Evolutionary conservation across 2,888 invertebrate species (phyloP).

Genomic region (Apotomis capreana): DNA sequence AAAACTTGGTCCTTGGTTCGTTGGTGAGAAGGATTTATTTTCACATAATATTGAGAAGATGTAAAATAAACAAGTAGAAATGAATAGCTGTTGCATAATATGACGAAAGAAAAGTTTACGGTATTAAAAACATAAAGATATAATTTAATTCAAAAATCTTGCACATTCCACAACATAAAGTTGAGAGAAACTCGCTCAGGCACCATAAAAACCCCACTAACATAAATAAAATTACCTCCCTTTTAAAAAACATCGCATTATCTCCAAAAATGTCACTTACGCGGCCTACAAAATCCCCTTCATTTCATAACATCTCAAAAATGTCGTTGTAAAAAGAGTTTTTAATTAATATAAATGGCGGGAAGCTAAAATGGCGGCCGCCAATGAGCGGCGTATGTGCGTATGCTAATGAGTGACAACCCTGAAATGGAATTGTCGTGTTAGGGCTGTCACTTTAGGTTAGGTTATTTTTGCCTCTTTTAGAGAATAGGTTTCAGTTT

Average conservation of each 20-base stretch:
- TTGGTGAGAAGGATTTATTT: no score
- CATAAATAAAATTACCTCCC: slow-evolving; percentile 10
- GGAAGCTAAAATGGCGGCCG: slow-evolving; percentile 52
- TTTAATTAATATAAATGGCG: slow-evolving; percentile 80
- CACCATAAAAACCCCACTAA: background rate
- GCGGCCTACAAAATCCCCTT: slow-evolving; percentile 58
- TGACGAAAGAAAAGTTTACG: no score
- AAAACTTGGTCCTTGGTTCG: no score
- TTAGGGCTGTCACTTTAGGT: slow-evolving; percentile 71
- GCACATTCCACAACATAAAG: background rate
- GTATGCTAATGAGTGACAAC: slow-evolving; percentile 80
- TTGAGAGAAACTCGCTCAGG: background rate
- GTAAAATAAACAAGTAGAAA: no score
- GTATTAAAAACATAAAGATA: background rate
- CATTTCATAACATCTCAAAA: slow-evolving; percentile 38
- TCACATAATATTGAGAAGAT: no score
- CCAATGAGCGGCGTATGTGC: slow-evolving; percentile 73
- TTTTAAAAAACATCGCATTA: slow-evolving; percentile 21
- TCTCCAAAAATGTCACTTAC: slow-evolving; percentile 47
- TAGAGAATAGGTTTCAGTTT: slow-evolving; percentile 1
- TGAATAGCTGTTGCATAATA: no score
- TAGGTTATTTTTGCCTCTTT: slow-evolving; percentile 19
- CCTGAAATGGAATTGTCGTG: slow-evolving; percentile 81
- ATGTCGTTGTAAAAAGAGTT: slow-evolving; percentile 50
- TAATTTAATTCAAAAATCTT: background rate